These are phyloP conservation scores for Myotis vivesi DNA, from an alignment of 2,797 vertebrate species.

Conservation along the genomic window DNA sequence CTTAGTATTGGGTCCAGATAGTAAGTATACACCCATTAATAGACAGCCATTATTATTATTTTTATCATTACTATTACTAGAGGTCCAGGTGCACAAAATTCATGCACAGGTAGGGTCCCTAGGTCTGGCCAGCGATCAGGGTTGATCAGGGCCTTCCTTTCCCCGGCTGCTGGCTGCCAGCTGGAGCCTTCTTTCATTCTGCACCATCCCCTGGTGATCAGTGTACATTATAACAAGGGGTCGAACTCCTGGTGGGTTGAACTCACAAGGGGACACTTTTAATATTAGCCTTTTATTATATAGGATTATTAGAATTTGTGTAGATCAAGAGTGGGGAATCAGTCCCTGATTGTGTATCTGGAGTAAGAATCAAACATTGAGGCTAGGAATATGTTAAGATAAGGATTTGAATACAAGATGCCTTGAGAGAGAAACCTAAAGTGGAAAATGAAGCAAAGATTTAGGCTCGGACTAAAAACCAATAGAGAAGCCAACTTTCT, in stretches of 20 bases:
- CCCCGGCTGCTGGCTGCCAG: too few relatives aligned
- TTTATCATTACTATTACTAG: neutral
- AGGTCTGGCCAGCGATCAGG: fast-evolving
- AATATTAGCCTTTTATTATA: too few relatives aligned
- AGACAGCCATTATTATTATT: neutral
- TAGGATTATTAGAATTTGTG: neutral
- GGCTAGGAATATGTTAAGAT: neutral
- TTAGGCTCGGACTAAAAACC: neutral
- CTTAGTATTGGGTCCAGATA: neutral
- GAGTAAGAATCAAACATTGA: neutral
- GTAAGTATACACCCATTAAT: neutral
- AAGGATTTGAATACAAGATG: neutral
- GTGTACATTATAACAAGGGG: fast-evolving
- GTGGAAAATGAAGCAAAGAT: neutral
- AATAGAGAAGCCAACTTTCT: neutral
- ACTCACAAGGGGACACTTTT: too few relatives aligned
- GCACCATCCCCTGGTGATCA: too few relatives aligned
- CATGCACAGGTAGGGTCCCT: too few relatives aligned
- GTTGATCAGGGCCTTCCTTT: too few relatives aligned
- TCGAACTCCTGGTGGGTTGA: too few relatives aligned
- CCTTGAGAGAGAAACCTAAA: neutral
- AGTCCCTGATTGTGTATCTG: neutral
- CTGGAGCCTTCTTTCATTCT: too few relatives aligned
- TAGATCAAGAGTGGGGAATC: neutral
- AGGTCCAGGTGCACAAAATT: too few relatives aligned